phyloP scores from a whole-genome alignment of 2,888 invertebrate genomes.

The Strigamia crassipes region DNA sequence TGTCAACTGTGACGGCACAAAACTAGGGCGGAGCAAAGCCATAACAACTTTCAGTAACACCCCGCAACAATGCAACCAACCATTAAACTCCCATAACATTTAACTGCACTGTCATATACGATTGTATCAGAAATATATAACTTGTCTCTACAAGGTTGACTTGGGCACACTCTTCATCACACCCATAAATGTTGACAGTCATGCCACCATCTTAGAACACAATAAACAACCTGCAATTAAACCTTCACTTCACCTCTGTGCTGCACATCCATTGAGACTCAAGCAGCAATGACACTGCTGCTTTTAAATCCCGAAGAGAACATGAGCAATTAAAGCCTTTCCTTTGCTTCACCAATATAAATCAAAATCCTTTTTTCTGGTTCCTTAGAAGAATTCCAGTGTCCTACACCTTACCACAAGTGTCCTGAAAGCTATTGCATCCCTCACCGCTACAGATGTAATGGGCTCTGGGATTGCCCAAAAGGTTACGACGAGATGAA shows the following conservation, averaged over 20 bases:
- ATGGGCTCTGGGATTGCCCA: constrained; percentile 55
- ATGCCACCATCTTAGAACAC: neutral
- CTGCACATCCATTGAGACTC: neutral
- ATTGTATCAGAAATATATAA: too few relatives aligned
- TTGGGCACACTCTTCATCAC: neutral
- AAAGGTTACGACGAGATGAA: constrained; percentile 54
- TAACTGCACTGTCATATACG: too few relatives aligned
- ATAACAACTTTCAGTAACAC: too few relatives aligned
- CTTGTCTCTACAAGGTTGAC: too few relatives aligned
- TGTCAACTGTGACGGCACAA: too few relatives aligned
- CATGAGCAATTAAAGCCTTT: neutral
- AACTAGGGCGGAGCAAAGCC: too few relatives aligned
- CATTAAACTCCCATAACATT: too few relatives aligned
- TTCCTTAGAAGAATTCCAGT: constrained; percentile 52
- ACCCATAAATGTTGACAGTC: neutral
- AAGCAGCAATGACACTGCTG: neutral
- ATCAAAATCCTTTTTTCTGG: constrained; percentile 14
- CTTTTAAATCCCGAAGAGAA: neutral
- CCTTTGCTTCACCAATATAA: neutral
- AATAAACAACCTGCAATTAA: neutral
- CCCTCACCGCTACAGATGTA: constrained; percentile 54
- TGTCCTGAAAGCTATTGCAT: constrained; percentile 55
- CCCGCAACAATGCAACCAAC: too few relatives aligned
- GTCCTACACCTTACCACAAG: constrained; percentile 54
- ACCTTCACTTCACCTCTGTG: neutral